Evolutionary conservation across 2,113 vertebrate species (phyloP).

Genomic region (Tetrao urogallus): DNA sequence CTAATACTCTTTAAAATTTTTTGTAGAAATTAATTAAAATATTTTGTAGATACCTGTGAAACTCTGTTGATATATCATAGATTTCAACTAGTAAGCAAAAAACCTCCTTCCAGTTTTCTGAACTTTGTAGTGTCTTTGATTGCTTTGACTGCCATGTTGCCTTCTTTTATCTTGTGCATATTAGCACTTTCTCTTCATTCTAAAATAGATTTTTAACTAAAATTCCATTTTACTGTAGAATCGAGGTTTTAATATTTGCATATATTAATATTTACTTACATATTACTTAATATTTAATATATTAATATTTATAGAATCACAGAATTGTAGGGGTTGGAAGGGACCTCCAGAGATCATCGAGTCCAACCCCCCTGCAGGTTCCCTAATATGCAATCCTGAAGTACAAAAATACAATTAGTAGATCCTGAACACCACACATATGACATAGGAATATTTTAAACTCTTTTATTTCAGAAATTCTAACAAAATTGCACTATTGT

Average conservation of each 20-base stretch:
- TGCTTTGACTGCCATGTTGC: accelerated
- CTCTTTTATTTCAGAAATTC: not conserved
- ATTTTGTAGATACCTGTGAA: not conserved
- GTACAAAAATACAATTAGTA: not conserved
- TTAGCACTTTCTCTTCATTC: not conserved
- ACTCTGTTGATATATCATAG: not conserved
- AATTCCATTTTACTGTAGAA: not conserved
- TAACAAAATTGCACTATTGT: not conserved
- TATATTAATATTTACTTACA: too few relatives aligned
- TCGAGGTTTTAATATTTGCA: not conserved
- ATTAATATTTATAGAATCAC: not conserved
- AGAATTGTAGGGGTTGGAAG: too few relatives aligned
- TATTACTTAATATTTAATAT: too few relatives aligned
- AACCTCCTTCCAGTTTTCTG: not conserved
- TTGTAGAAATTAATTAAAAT: not conserved
- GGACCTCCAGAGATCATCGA: too few relatives aligned
- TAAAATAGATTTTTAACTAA: not conserved
- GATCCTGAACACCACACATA: not conserved
- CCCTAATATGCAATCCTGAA: not conserved
- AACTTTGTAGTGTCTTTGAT: not conserved
- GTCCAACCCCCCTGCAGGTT: too few relatives aligned
- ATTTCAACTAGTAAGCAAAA: not conserved
- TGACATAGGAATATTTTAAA: not conserved
- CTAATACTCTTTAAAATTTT: not conserved
- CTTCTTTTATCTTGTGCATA: not conserved